Evolutionary conservation across 2,888 invertebrate genomes (phyloP), one percentile per base, ranked within the genome.

Genomic region (Chrysomela aeneicollis): DNA sequence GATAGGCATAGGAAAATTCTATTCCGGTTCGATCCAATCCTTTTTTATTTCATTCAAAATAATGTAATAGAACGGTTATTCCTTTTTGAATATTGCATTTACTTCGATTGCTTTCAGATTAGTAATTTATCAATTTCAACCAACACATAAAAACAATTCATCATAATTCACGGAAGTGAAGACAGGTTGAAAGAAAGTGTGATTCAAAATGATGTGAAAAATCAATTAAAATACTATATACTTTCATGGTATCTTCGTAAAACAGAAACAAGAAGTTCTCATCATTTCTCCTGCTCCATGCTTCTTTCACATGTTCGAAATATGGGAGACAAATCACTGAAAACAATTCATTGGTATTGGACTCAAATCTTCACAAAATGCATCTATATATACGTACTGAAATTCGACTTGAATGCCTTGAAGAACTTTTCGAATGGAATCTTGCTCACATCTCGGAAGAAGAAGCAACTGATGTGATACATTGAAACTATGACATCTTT

Each of bases 401-500:
- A 82, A 77, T 87, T 85, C 37, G 82, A 83, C 68, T 86, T 86
- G 71, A 90, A 90, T 77, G 87, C 88, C 53, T 86, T 80, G 88
- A 89, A 90, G 73, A 86, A 90, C 8, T 85, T 85, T 73, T 50
- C 47, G 50, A 67, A 60, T 26, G 32, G 32, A 37, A 35, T 12
- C n/a, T 5, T 17, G 12, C 10, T 3, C 4, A 35, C 0, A 35
- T 58, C 60, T 52, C 51, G 37, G 6, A 51, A 26, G 85, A 85
- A 70, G 89, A 89, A 74, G 88, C 87, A 6, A 88, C 87, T 0
- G 78, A 74, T 85, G 76, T 92, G 88, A 76, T 89, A 94, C 79
- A 88, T 92, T 0, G 93, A 93, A 0, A 93, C 90, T 0, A 88
- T 89, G 0, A 92, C 91, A 79, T 94, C 94, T 78, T 92, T 90